phyloP scores from a whole-genome alignment of 2,797 vertebrate genomes.

The Cuniculus paca region DNA sequence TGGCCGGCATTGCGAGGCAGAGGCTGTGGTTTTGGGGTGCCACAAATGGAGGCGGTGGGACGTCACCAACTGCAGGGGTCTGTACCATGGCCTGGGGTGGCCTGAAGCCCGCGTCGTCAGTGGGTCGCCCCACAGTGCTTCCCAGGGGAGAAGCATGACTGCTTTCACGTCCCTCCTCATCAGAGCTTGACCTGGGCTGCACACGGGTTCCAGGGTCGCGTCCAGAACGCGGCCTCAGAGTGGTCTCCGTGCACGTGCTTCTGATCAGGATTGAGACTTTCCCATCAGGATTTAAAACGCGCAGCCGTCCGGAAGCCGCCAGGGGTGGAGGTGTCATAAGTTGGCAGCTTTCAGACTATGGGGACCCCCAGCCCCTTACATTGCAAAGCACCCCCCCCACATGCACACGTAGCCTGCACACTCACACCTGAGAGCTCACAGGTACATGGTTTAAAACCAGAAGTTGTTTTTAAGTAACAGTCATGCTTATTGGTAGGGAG shows the following conservation, averaged over 20 bases:
- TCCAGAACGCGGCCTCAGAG: background rate
- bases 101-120: background rate
- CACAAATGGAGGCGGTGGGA: background rate
- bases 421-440: background rate
- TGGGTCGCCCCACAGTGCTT: background rate
- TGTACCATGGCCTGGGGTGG: rapidly evolving
- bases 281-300: background rate
- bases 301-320: background rate
- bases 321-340: background rate
- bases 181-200: background rate
- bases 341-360: background rate
- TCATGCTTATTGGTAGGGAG: no score
- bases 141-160: background rate
- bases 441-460: background rate
- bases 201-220: background rate
- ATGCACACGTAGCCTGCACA: rapidly evolving
- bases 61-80: no score
- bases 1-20: background rate
- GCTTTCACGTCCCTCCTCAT: background rate
- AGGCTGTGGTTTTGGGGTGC: background rate
- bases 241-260: no score
- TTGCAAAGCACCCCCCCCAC: background rate
- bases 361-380: background rate
- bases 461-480: background rate
- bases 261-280: no score